Percentiles rank a stretch among this genome's conserved stretches.
Evolutionary conservation across 2,888 invertebrate species (phyloP).

Genomic region (Athripsodes cinereus): DNA sequence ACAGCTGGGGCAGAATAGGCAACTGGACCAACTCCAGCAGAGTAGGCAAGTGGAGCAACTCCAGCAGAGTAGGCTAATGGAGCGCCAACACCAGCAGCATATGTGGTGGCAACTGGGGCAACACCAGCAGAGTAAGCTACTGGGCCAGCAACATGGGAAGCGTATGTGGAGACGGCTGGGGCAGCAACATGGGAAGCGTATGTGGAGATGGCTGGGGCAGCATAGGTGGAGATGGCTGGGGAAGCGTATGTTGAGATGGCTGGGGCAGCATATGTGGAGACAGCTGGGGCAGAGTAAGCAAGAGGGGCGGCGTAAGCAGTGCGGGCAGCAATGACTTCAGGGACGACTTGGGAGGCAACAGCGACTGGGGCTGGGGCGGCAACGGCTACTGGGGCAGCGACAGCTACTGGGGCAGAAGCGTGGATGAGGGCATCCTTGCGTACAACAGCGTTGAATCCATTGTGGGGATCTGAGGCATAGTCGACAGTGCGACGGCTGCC

Average conservation of each 20-base stretch:
- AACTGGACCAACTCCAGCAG: slow-evolving; percentile 25
- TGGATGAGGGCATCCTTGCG: slow-evolving; percentile 32
- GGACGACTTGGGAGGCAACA: slow-evolving; percentile 5
- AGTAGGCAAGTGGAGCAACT: slow-evolving; percentile 9
- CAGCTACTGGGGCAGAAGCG: slow-evolving; percentile 26
- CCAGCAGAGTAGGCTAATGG: slow-evolving; percentile 19
- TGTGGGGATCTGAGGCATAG: slow-evolving; percentile 46
- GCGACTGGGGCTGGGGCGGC: slow-evolving; percentile 12
- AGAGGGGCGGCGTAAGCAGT: slow-evolving; percentile 27
- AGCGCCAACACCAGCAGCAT: slow-evolving; percentile 27
- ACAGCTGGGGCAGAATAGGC: slow-evolving; percentile 12
- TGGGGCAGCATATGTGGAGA: slow-evolving; percentile 24
- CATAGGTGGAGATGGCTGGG: slow-evolving; percentile 22
- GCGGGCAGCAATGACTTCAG: slow-evolving; percentile 23
- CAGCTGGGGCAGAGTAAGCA: slow-evolving; percentile 22
- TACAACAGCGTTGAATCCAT: slow-evolving; percentile 37
- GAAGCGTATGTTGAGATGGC: slow-evolving; percentile 11
- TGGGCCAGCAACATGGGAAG: slow-evolving; percentile 26
- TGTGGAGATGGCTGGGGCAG: slow-evolving; percentile 17
- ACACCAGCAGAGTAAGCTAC: slow-evolving; percentile 26
- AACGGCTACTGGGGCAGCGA: slow-evolving; percentile 9
- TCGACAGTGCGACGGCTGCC: slow-evolving; percentile 51
- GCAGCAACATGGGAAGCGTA: slow-evolving; percentile 5
- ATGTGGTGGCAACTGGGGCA: slow-evolving; percentile 23
- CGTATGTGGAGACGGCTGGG: slow-evolving; percentile 25